Conservation (phyloP, 1,140 invertebrate species). For the Goniozus legneri region DNA sequence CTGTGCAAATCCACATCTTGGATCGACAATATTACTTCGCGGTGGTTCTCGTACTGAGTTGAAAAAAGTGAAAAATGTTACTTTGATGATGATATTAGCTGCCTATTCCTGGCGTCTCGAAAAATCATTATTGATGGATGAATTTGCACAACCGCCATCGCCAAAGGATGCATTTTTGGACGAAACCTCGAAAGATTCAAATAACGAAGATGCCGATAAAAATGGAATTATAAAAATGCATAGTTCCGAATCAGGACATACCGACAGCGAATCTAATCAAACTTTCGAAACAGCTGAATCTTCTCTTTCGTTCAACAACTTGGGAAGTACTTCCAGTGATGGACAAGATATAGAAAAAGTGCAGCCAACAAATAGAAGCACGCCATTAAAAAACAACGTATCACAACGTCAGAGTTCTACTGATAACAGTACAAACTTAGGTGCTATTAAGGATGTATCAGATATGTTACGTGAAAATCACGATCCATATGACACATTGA, state of each 20-base stretch:
- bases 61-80: constrained; percentile 76
- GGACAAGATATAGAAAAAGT: constrained; percentile 16
- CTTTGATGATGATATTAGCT: constrained; percentile 77
- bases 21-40: constrained; percentile 84
- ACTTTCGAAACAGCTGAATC: background rate
- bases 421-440: constrained; percentile 19
- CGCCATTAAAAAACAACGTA: constrained; percentile 7
- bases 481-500: constrained; percentile 47
- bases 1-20: constrained; percentile 76
- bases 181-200: constrained; percentile 37
- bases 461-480: constrained; percentile 30
- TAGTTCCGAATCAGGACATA: background rate
- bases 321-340: constrained; percentile 1
- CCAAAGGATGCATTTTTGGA: constrained; percentile 49
- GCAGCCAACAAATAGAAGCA: constrained; percentile 3
- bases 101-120: constrained; percentile 91
- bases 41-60: constrained; percentile 77
- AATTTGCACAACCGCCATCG: constrained; percentile 67
- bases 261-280: background rate
- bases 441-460: constrained; percentile 35
- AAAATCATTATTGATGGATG: constrained; percentile 85
- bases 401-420: constrained; percentile 3
- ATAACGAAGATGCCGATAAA: constrained; percentile 7
- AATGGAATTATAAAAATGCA: background rate
- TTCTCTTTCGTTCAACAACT: constrained; percentile 1